phyloP scores from a whole-genome alignment of 1,140 invertebrate genomes.

The Drosophila eugracilis region DNA sequence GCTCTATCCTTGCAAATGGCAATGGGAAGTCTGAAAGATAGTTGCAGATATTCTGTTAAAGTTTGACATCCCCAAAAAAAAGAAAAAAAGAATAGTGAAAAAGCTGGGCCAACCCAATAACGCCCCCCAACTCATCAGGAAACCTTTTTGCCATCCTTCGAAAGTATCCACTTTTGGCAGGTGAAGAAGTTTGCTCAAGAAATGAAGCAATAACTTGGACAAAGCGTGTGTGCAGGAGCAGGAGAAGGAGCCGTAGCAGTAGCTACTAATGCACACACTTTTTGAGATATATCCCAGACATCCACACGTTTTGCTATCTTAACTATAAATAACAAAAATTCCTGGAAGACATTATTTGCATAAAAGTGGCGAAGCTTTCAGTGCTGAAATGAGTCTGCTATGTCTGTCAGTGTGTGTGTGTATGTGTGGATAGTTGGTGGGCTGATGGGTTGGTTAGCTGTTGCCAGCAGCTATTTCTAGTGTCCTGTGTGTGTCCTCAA shows the following conservation, averaged over 20 bases:
- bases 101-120: conserved; percentile 12
- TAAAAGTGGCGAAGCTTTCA: conserved; percentile 76
- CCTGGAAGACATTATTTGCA: conserved; percentile 83
- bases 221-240: conserved; percentile 6
- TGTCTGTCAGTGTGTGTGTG: too few species aligned
- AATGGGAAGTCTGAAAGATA: conserved; percentile 6
- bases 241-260: conserved; percentile 16
- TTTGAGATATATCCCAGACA: conserved; percentile 68
- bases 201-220: conserved; percentile 80
- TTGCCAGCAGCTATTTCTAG: conserved; percentile 61
- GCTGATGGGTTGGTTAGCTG: conserved; percentile 8
- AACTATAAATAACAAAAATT: conserved; percentile 84
- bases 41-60: conserved; percentile 24
- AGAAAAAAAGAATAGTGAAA: too few species aligned
- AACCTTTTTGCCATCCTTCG: conserved; percentile 39
- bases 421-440: neutral
- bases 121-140: conserved; percentile 26
- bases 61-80: conserved; percentile 34
- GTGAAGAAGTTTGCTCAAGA: conserved; percentile 59
- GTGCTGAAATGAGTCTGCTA: conserved; percentile 19
- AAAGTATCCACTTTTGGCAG: conserved; percentile 50
- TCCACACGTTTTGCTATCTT: conserved; percentile 81
- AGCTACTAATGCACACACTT: conserved; percentile 66
- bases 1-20: too few species aligned
- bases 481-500: conserved; percentile 60